phyloP scores from a whole-genome alignment of 2,113 vertebrate species.

The Porphyrio hochstetteri region DNA sequence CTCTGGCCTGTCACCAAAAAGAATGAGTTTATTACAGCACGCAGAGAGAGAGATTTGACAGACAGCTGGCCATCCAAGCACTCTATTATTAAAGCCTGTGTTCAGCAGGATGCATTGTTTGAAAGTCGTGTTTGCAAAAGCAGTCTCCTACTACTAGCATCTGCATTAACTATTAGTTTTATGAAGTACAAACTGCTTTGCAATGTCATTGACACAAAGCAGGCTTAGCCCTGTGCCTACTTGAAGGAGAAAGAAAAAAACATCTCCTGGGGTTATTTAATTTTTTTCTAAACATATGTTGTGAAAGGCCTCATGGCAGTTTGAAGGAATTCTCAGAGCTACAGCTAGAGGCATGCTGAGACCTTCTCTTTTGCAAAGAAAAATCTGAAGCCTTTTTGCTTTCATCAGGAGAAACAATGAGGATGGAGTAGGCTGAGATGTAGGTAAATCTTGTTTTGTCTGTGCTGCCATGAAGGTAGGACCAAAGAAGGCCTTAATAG shows the following conservation, averaged over 20 bases:
- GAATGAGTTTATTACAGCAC: slow-evolving; percentile 34
- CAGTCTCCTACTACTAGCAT: neutral
- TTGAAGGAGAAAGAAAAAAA: slow-evolving; percentile 35
- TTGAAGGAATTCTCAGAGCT: slow-evolving; percentile 35
- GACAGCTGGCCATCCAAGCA: slow-evolving; percentile 2
- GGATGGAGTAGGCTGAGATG: neutral
- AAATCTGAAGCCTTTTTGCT: neutral
- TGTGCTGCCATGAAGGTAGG: neutral
- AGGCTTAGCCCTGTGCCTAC: neutral
- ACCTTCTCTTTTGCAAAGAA: neutral
- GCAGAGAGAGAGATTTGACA: slow-evolving; percentile 19
- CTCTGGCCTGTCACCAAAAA: neutral
- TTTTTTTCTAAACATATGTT: slow-evolving; percentile 34
- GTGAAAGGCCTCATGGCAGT: neutral
- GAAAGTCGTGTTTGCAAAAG: slow-evolving; percentile 16
- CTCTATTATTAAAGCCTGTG: neutral
- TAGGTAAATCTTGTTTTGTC: neutral
- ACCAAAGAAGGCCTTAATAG: neutral
- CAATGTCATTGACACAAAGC: slow-evolving; percentile 41
- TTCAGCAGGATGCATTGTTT: slow-evolving; percentile 35
- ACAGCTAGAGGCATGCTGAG: slow-evolving; percentile 39
- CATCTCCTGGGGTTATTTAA: slow-evolving; percentile 31
- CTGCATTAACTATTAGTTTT: slow-evolving; percentile 46
- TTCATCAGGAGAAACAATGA: slow-evolving; percentile 5
- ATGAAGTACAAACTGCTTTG: slow-evolving; percentile 30